These are phyloP conservation scores for Sericinus montela DNA, from an alignment of 2,888 invertebrate species.

Conservation along the genomic window DNA sequence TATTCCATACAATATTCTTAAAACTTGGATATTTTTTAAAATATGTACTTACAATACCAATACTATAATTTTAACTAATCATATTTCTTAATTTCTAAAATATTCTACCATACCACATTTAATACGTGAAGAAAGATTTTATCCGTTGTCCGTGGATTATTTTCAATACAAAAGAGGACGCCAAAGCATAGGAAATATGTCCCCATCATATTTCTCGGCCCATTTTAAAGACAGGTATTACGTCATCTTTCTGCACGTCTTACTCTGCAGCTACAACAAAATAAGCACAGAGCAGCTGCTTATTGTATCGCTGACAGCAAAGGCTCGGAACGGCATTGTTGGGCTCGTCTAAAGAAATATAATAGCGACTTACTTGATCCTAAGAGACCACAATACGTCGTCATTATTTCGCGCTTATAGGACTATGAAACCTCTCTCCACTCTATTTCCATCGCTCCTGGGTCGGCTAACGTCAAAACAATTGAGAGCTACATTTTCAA, in stretches of 20 bases:
- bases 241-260: slow-evolving; percentile 54
- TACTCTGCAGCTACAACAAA: slow-evolving; percentile 49
- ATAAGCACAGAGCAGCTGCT: slow-evolving; percentile 61
- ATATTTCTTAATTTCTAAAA: slow-evolving; percentile 4
- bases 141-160: slow-evolving; percentile 15
- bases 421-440: slow-evolving; percentile 43
- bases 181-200: slow-evolving; percentile 37
- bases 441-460: slow-evolving; percentile 35
- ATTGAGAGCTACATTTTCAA: slow-evolving; percentile 4
- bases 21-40: no score
- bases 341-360: slow-evolving; percentile 61
- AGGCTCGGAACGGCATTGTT: slow-evolving; percentile 65
- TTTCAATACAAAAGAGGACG: slow-evolving; percentile 35
- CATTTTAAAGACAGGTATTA: slow-evolving; percentile 52
- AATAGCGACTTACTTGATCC: slow-evolving; percentile 71
- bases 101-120: not conserved
- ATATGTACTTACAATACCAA: no score
- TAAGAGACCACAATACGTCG: slow-evolving; percentile 60
- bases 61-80: no score
- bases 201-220: slow-evolving; percentile 41
- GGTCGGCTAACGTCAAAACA: slow-evolving; percentile 13
- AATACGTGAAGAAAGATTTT: slow-evolving; percentile 1
- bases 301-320: slow-evolving; percentile 72
- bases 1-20: no score
- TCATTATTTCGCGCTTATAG: slow-evolving; percentile 64